These are phyloP conservation scores for Eira barbara DNA, from an alignment of 2,113 vertebrate species.

Conservation along the genomic window DNA sequence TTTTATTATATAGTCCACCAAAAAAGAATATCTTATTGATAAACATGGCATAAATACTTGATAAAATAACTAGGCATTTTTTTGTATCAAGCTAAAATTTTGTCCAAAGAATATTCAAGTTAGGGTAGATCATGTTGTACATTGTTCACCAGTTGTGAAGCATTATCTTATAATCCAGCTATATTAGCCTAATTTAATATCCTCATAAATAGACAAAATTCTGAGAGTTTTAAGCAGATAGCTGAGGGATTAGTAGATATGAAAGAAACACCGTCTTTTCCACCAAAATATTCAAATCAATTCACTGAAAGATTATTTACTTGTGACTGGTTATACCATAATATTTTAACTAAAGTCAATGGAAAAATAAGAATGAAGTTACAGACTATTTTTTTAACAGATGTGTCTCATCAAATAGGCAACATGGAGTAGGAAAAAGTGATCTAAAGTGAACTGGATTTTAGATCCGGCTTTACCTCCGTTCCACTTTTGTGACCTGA, in stretches of 20 bases:
- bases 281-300: slow-evolving; percentile 26
- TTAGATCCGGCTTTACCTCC: not conserved
- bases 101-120: slow-evolving; percentile 23
- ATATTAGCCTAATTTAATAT: not conserved
- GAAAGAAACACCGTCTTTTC: not conserved
- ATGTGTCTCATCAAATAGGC: slow-evolving; percentile 18
- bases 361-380: slow-evolving; percentile 30
- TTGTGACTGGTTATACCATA: not conserved
- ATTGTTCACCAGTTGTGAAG: not conserved
- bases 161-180: slow-evolving; percentile 32
- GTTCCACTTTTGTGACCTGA: slow-evolving; percentile 27
- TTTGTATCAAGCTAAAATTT: slow-evolving; percentile 14
- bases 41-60: slow-evolving; percentile 12
- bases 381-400: not conserved
- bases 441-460: slow-evolving; percentile 26
- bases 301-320: not conserved
- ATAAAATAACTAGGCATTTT: slow-evolving; percentile 37
- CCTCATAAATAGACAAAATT: slow-evolving; percentile 32
- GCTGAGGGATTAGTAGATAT: slow-evolving; percentile 27
- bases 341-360: slow-evolving; percentile 40
- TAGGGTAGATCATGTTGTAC: not conserved
- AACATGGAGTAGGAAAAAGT: slow-evolving; percentile 22
- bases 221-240: not conserved
- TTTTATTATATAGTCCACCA: slow-evolving; percentile 23
- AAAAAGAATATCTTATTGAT: slow-evolving; percentile 22